A percentile compares a stretch with the other conserved stretches of the same genome.
Conservation (phyloP, 1,140 invertebrate genomes). For the Neodiprion virginianus region DNA sequence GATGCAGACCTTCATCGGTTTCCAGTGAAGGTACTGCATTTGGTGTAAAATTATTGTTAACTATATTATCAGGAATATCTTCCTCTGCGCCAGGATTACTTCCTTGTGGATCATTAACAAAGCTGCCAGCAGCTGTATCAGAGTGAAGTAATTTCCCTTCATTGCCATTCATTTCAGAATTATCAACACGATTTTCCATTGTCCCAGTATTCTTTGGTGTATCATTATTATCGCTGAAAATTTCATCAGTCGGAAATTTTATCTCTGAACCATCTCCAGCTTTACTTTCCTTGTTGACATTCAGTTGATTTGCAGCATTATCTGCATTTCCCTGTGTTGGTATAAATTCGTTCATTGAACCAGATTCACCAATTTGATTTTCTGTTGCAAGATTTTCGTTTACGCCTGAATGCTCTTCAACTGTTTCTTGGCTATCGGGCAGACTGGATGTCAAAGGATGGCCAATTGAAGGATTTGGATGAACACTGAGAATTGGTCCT, state of each 20-base stretch:
- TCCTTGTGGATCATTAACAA: background rate
- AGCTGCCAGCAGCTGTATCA: background rate
- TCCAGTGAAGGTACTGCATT: background rate
- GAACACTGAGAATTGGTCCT: constrained; percentile 37
- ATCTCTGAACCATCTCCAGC: background rate
- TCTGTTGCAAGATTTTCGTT: constrained; percentile 23
- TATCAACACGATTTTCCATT: background rate
- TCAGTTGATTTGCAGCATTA: constrained; percentile 14
- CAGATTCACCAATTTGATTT: constrained; percentile 5
- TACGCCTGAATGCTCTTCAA: constrained; percentile 24
- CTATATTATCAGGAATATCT: background rate
- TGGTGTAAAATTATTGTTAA: too few species aligned
- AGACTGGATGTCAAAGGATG: background rate
- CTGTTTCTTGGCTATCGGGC: background rate
- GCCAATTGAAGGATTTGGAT: constrained; percentile 26
- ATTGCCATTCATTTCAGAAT: background rate
- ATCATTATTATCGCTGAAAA: background rate
- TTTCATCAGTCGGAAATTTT: background rate
- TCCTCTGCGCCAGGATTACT: background rate
- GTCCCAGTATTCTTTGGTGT: background rate
- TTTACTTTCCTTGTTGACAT: background rate
- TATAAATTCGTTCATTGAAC: background rate
- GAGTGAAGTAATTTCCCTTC: background rate
- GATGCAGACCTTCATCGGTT: background rate
- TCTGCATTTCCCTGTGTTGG: background rate